Base-by-base conservation (phyloP, 2,888 invertebrate genomes). In the Shargacucullia verbasci region DNA sequence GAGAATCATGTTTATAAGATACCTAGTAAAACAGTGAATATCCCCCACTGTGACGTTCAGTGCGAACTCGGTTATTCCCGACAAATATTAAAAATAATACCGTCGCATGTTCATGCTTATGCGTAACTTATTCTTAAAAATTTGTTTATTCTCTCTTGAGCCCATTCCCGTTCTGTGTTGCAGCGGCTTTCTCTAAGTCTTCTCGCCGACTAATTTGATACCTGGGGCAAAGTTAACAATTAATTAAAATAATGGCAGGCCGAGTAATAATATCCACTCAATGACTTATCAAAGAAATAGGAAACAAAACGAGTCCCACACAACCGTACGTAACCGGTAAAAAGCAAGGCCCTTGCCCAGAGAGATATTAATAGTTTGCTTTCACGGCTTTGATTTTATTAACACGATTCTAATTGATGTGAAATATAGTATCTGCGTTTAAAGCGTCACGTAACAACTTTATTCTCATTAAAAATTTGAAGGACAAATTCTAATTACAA, bases 141-240 rank as follows among this genome's bases (percentile, higher is more conserved):
- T 33, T 13, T 39, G 37, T 74, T 88, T 94, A 95, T 70, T 95
- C 95, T 84, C 95, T 94, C 81, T 95, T 95, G 61, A 95, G 90
- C 49, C 95, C 95, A 78, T 95, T 95, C 59, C 95, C 94, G 75
- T 95, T 95, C 57, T 95, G 92, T 53, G 94, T 90, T 10, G 90
- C 82, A 37, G 91, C 80, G 33, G 83, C 87, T 83, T 78, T 91
- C 68, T 93, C 92, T 46, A 90, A 64, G 67, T 92, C 92, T 78
- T 95, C 95, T 55, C 95, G 93, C 75, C 95, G 90, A 70, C 87
- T 91, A 72, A 88, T 95, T 87, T 90, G 95, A 87, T 95, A 95
- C 92, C 90, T 94, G 85, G 44, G 37, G 20, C 40, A 52, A 41
- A 14, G 1, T 14, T 14, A 25, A 50, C 2, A 48, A 3, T 35